Evolutionary conservation across 2,888 invertebrate genomes (phyloP).

Genomic region (Eumacrocentrus americanus): DNA sequence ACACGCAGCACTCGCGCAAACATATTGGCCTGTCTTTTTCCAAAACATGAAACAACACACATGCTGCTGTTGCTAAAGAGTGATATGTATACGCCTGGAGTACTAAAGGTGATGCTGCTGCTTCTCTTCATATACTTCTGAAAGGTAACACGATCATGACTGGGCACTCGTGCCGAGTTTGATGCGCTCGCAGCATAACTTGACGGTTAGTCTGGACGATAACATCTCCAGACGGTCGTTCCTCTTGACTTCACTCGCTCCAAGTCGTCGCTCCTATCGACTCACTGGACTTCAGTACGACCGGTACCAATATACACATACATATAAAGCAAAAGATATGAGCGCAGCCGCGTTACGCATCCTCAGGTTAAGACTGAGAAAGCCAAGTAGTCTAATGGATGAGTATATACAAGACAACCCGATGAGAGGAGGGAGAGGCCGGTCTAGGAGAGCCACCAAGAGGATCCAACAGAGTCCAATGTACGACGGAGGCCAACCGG

Average conservation of each 20-base stretch:
- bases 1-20: no score
- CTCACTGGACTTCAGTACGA: constrained; percentile 10
- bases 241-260: constrained; percentile 35
- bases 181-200: constrained; percentile 41
- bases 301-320: constrained; percentile 3
- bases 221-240: constrained; percentile 44
- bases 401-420: constrained; percentile 10
- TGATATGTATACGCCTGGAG: no score
- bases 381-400: constrained; percentile 13
- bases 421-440: constrained; percentile 15
- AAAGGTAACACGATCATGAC: constrained; percentile 29
- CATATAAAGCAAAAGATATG: background rate
- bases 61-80: no score
- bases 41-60: no score
- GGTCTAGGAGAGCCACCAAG: constrained; percentile 22
- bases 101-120: constrained; percentile 9
- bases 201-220: constrained; percentile 36
- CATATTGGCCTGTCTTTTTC: no score
- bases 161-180: constrained; percentile 30
- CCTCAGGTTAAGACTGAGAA: constrained; percentile 5
- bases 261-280: constrained; percentile 4
- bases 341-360: constrained; percentile 16
- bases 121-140: background rate
- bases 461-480: constrained; percentile 24
- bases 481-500: constrained; percentile 30